Conservation (phyloP, 1,140 invertebrate species). For the Goniozus legneri region DNA sequence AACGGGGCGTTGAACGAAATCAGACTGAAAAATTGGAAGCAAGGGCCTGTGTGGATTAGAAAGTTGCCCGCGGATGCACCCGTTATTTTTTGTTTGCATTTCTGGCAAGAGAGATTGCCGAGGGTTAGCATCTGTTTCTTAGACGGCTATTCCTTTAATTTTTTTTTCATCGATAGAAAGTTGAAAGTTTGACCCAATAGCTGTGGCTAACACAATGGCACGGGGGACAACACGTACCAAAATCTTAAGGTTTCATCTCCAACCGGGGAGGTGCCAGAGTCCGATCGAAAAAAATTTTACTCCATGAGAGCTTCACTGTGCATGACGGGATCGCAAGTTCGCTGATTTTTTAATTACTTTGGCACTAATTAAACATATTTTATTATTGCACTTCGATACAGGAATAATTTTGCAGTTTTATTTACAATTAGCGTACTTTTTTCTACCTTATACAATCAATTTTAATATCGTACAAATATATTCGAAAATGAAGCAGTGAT, state of each 20-base stretch:
- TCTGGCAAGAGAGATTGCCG: constrained; percentile 5
- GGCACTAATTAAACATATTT: constrained; percentile 45
- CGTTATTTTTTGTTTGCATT: constrained; percentile 35
- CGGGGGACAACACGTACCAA: no score
- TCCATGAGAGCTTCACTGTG: no score
- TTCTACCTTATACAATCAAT: constrained; percentile 26
- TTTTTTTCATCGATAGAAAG: constrained; percentile 34
- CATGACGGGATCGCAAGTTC: constrained; percentile 5
- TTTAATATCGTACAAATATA: constrained; percentile 30
- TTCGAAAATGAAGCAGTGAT: no score
- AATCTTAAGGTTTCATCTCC: no score
- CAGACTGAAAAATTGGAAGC: no score
- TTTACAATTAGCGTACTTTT: constrained; percentile 38
- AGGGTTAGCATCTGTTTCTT: constrained; percentile 6
- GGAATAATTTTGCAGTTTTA: constrained; percentile 36
- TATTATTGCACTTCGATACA: constrained; percentile 46
- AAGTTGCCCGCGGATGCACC: constrained; percentile 26
- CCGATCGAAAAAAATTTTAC: no score
- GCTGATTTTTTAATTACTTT: constrained; percentile 31
- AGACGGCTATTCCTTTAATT: neutral
- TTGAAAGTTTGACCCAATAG: constrained; percentile 14
- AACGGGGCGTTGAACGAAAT: no score
- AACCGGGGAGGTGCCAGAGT: no score
- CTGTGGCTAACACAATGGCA: no score
- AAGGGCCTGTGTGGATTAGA: no score